Conservation (phyloP, 2,888 invertebrate species). For the Epicampocera succincta region DNA sequence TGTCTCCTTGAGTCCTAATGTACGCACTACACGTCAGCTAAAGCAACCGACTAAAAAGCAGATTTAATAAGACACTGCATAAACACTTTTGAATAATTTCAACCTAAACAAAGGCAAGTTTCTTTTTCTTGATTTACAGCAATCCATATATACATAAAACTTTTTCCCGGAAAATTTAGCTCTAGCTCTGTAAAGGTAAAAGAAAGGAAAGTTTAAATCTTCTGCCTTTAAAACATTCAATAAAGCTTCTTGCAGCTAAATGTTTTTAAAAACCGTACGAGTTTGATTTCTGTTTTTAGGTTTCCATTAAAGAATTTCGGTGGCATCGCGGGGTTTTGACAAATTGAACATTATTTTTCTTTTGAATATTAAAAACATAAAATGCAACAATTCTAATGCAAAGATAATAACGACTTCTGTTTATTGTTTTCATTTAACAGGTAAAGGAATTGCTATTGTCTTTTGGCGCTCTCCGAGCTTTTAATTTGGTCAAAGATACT, state of each 20-base stretch:
- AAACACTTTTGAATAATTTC: constrained; percentile 65
- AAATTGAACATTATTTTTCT: constrained; percentile 25
- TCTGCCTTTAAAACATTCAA: constrained; percentile 38
- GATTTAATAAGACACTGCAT: constrained; percentile 66
- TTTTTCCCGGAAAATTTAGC: constrained; percentile 66
- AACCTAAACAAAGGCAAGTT: constrained; percentile 69
- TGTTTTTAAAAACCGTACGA: constrained; percentile 48
- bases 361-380: constrained; percentile 24
- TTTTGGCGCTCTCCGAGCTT: constrained; percentile 97
- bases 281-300: constrained; percentile 68
- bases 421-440: constrained; percentile 82
- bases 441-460: constrained; percentile 98
- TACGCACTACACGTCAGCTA: constrained; percentile 68
- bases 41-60: constrained; percentile 66
- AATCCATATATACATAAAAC: constrained; percentile 60
- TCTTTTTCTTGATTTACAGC: constrained; percentile 68
- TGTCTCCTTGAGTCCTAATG: constrained; percentile 70
- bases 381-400: not conserved
- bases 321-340: constrained; percentile 51
- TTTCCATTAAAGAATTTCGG: constrained; percentile 58
- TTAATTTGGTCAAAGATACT: constrained; percentile 98
- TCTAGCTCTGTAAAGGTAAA: constrained; percentile 59
- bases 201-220: constrained; percentile 28
- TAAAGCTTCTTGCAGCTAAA: constrained; percentile 49
- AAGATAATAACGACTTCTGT: constrained; percentile 6